Percentiles rank a stretch among this genome's conserved stretches.
Conservation (phyloP, 2,888 invertebrate species). For the Plemyria rubiginata region DNA sequence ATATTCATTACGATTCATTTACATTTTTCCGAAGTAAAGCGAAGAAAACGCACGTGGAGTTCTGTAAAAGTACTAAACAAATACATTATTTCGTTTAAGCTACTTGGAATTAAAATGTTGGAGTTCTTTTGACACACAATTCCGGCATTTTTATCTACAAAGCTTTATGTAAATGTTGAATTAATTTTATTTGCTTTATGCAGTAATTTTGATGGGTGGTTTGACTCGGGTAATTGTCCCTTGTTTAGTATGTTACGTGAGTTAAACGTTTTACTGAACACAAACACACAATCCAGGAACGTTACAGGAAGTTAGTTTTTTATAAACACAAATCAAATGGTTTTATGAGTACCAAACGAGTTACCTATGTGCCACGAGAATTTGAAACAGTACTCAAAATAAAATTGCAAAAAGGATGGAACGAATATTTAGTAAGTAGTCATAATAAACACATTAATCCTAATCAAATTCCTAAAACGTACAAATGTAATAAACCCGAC, state of each 20-base stretch:
- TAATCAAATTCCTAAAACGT: conserved; percentile 40
- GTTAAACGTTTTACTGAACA: conserved; percentile 32
- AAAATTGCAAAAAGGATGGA: conserved; percentile 1
- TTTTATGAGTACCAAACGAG: neutral
- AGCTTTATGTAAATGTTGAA: conserved; percentile 54
- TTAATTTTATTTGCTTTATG: conserved; percentile 54
- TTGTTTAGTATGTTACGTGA: conserved; percentile 33
- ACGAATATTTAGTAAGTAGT: conserved; percentile 7
- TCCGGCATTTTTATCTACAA: conserved; percentile 53
- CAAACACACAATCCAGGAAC: conserved; percentile 19
- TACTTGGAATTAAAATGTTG: conserved; percentile 46
- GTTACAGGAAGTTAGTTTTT: conserved; percentile 11
- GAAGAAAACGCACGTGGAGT: conserved; percentile 41
- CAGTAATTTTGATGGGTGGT: conserved; percentile 46
- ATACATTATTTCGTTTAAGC: conserved; percentile 32
- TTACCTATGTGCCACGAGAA: neutral
- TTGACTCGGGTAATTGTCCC: conserved; percentile 38
- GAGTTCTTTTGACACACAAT: conserved; percentile 51
- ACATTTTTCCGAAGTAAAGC: conserved; percentile 28
- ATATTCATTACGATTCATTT: conserved; percentile 38
- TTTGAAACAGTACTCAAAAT: neutral
- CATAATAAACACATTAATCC: conserved; percentile 35
- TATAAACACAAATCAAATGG: conserved; percentile 6
- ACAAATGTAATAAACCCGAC: conserved; percentile 41
- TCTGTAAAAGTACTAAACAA: conserved; percentile 44